Evolutionary conservation across 2,113 vertebrate species (phyloP).

Genomic region (Gymnogyps californianus): DNA sequence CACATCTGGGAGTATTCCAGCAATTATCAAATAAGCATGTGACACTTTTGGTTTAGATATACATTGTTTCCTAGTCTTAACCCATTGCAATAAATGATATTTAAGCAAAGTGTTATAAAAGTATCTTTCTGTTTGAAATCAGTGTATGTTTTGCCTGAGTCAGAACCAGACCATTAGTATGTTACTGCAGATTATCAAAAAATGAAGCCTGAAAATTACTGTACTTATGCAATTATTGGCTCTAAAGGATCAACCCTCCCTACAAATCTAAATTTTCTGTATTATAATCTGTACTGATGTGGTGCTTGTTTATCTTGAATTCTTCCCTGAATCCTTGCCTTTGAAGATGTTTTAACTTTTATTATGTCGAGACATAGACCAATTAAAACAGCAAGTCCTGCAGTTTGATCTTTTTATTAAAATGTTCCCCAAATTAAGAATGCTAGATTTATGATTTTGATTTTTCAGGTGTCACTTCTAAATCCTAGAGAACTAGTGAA

Average conservation of each 20-base stretch:
- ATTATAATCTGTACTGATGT: not conserved
- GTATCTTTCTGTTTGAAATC: not conserved
- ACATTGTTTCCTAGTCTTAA: slow-evolving; percentile 14
- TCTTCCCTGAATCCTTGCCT: not conserved
- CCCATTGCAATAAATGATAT: not conserved
- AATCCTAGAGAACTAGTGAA: not conserved
- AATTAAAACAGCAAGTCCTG: not conserved
- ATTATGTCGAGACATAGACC: not conserved
- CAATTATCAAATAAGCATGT: not conserved
- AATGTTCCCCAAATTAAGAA: not conserved
- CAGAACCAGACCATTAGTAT: not conserved
- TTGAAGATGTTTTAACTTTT: not conserved
- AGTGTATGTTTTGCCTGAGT: not conserved
- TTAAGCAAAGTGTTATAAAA: not conserved
- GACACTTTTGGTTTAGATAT: not conserved
- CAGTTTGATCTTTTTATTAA: not conserved
- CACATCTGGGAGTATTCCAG: slow-evolving; percentile 16
- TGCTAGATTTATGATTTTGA: not conserved
- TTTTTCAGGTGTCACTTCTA: not conserved
- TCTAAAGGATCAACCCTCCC: not conserved
- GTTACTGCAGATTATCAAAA: not conserved
- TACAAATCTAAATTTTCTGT: not conserved
- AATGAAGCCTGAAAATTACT: not conserved
- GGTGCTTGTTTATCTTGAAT: not conserved
- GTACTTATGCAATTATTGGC: not conserved